These are phyloP conservation scores for Struthio camelus DNA, from an alignment of 2,113 vertebrate genomes.

Conservation along the genomic window DNA sequence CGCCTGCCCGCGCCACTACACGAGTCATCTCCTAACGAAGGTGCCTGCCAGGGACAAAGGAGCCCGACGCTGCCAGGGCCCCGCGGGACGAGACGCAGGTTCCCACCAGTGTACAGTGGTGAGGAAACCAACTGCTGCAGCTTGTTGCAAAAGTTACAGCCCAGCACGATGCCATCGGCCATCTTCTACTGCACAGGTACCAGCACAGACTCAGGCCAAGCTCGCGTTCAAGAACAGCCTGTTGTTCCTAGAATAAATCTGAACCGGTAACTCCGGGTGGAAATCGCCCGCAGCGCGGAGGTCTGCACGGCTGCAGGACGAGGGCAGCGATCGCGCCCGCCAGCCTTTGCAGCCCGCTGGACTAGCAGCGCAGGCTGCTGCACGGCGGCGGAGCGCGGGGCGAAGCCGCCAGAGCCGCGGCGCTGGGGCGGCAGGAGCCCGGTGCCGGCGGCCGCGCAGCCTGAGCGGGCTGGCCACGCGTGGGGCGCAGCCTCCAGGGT, in stretches of 20 bases:
- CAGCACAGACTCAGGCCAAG: background rate
- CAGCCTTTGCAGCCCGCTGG: background rate
- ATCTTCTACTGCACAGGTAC: background rate
- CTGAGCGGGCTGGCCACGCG: background rate
- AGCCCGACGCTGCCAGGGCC: background rate
- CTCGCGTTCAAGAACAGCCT: background rate
- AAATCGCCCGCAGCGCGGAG: background rate
- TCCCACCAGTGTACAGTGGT: rapidly evolving
- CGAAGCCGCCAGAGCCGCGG: no score
- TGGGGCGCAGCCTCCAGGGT: background rate
- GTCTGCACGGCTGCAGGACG: background rate
- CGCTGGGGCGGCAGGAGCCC: no score
- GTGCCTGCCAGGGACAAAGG: background rate
- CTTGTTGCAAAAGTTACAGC: background rate
- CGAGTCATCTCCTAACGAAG: rapidly evolving
- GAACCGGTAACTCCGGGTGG: background rate
- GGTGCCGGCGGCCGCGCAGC: background rate
- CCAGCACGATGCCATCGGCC: background rate
- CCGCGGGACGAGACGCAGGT: background rate
- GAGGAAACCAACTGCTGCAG: background rate
- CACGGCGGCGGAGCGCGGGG: no score
- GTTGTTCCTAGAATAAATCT: background rate
- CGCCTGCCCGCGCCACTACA: rapidly evolving
- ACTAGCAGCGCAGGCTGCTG: no score
- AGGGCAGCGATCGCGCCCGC: background rate